A percentile compares a stretch with the other conserved stretches of the same genome.
Evolutionary conservation across 2,888 invertebrate genomes (phyloP).

Genomic region (Apodemia zela): DNA sequence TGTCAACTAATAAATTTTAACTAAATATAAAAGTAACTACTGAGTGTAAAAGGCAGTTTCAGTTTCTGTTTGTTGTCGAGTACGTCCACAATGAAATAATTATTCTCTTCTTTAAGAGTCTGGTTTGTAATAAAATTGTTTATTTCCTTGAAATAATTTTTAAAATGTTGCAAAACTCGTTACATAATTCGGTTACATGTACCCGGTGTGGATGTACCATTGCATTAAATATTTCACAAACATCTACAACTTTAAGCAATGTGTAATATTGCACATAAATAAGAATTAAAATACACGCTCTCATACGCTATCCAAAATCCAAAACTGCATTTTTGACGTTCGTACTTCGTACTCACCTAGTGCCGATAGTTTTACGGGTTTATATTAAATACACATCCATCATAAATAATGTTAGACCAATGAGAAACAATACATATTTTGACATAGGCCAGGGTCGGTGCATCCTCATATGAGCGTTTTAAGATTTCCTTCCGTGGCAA

Average conservation of each 20-base stretch:
- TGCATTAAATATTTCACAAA: background rate
- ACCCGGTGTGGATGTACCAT: background rate
- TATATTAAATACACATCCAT: background rate
- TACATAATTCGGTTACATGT: background rate
- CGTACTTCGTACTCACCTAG: slow-evolving; percentile 6
- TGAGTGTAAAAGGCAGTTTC: slow-evolving; percentile 2
- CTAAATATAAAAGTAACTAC: slow-evolving; percentile 43
- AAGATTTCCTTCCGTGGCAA: too few relatives aligned
- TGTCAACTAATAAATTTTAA: slow-evolving; percentile 57
- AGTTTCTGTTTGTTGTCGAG: slow-evolving; percentile 8
- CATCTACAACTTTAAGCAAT: background rate
- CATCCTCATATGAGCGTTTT: too few relatives aligned
- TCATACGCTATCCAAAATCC: background rate
- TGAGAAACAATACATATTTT: slow-evolving; percentile 20
- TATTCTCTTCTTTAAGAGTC: background rate
- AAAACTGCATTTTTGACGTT: background rate
- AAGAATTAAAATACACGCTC: background rate
- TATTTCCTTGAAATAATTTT: too few relatives aligned
- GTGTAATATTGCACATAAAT: background rate
- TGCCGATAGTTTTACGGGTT: background rate
- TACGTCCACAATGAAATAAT: background rate
- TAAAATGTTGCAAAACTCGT: too few relatives aligned
- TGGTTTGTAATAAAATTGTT: background rate
- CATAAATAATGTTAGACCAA: background rate
- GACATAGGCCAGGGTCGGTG: too few relatives aligned